Conservation (phyloP, 2,888 invertebrate genomes). For the Baccha elongata region DNA sequence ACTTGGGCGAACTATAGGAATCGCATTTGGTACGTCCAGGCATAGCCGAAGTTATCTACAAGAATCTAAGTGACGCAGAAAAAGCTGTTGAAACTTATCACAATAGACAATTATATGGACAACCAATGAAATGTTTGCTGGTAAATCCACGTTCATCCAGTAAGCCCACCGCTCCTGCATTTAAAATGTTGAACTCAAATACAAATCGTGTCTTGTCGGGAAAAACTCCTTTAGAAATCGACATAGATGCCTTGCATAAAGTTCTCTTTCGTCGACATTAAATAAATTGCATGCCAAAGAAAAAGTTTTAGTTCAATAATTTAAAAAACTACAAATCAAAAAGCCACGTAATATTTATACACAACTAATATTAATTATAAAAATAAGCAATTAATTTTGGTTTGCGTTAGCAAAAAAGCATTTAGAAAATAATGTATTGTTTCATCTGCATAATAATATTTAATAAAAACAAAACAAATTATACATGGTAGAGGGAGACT, state of each 20-base stretch:
- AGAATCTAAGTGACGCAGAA: slow-evolving; percentile 92
- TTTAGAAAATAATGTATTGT: slow-evolving; percentile 12
- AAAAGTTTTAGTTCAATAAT: background rate
- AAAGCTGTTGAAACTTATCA: slow-evolving; percentile 96
- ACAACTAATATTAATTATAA: background rate
- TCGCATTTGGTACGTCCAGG: slow-evolving; percentile 93
- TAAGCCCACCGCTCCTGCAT: slow-evolving; percentile 83
- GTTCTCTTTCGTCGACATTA: slow-evolving; percentile 81
- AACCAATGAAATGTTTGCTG: slow-evolving; percentile 95
- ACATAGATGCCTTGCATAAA: slow-evolving; percentile 82
- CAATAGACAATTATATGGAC: slow-evolving; percentile 95
- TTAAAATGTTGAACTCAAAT: slow-evolving; percentile 75
- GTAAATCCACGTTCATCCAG: slow-evolving; percentile 89
- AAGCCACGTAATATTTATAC: slow-evolving; percentile 13
- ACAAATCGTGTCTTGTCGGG: slow-evolving; percentile 75
- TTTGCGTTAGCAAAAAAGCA: slow-evolving; percentile 10
- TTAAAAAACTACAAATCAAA: background rate
- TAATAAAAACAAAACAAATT: too few species aligned
- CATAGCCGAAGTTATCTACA: slow-evolving; percentile 95
- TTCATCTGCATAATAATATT: slow-evolving; percentile 17
- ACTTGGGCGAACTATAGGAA: slow-evolving; percentile 92
- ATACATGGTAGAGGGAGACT: too few species aligned
- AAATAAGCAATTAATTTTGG: background rate
- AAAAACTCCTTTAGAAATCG: slow-evolving; percentile 80
- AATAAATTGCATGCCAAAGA: slow-evolving; percentile 2